Evolutionary conservation across 2,797 vertebrate species (phyloP).

Genomic region (Brachyrhaphis roseni): DNA sequence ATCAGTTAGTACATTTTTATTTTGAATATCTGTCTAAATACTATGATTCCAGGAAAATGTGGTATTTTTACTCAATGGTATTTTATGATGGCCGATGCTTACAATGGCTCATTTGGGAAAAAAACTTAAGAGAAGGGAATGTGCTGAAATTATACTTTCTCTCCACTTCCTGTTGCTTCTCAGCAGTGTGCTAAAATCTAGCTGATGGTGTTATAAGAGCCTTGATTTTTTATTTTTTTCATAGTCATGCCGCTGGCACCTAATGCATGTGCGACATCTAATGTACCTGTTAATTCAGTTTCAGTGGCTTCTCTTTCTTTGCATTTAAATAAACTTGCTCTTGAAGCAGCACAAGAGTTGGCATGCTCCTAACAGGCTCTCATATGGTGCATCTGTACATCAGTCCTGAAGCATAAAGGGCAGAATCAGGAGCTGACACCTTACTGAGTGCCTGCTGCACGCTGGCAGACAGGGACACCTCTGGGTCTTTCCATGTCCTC

Average conservation of each 20-base stretch:
- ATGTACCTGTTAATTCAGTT: conserved; percentile 12
- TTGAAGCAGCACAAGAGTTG: background rate
- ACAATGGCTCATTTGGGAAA: conserved; percentile 9
- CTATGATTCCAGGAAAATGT: background rate
- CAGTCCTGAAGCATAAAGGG: conserved; percentile 11
- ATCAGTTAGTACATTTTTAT: background rate
- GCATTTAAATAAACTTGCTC: background rate
- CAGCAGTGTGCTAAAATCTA: conserved; percentile 20
- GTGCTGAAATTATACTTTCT: conserved; percentile 16
- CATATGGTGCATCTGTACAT: background rate
- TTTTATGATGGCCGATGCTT: background rate
- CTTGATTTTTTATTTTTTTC: background rate
- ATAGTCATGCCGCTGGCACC: background rate
- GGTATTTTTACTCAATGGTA: background rate
- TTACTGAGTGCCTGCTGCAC: conserved; percentile 21
- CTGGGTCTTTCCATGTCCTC: conserved; percentile 38
- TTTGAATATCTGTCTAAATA: background rate
- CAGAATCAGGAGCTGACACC: conserved; percentile 13
- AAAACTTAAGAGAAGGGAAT: conserved; percentile 13
- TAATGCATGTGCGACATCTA: conserved; percentile 3
- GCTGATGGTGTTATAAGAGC: conserved; percentile 16
- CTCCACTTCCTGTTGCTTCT: conserved; percentile 5
- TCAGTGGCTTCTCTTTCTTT: background rate
- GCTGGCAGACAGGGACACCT: conserved; percentile 43
- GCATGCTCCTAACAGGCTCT: conserved; percentile 14